phyloP scores from a whole-genome alignment of 2,113 vertebrate genomes.

The Falco punctatus region DNA sequence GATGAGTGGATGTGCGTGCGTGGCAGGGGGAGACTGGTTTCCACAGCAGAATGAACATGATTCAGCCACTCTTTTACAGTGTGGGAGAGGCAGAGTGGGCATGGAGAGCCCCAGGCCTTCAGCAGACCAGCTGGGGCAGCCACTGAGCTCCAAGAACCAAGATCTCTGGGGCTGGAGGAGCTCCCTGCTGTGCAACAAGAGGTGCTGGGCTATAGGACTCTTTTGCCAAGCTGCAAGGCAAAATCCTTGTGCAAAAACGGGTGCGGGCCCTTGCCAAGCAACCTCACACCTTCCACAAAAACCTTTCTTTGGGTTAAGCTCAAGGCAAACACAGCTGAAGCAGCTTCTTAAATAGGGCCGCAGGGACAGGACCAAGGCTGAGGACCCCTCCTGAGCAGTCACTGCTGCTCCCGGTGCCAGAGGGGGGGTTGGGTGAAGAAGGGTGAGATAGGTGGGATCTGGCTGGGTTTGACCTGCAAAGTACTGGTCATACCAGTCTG shows the following conservation, averaged over 20 bases:
- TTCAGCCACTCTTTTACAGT: not conserved
- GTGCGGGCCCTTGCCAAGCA: not conserved
- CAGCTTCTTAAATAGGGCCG: not conserved
- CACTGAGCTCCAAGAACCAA: not conserved
- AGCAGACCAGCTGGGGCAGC: too few species aligned
- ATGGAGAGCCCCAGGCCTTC: not conserved
- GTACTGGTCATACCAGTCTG: accelerated
- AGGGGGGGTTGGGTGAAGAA: not conserved
- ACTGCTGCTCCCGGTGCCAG: not conserved
- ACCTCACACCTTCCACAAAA: not conserved
- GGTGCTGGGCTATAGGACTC: not conserved
- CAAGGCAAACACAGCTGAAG: not conserved
- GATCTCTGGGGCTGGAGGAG: not conserved
- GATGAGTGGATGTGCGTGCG: too few species aligned
- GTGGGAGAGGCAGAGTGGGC: not conserved
- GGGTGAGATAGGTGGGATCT: not conserved
- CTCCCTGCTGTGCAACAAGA: accelerated
- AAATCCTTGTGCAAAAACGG: not conserved
- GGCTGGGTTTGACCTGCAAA: not conserved
- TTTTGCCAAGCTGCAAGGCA: not conserved
- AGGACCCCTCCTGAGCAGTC: not conserved
- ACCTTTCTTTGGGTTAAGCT: not conserved
- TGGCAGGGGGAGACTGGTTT: too few species aligned
- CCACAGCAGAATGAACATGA: not conserved
- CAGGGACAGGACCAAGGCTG: not conserved